phyloP scores from a whole-genome alignment of 1,140 invertebrate genomes.

The Pinna nobilis region DNA sequence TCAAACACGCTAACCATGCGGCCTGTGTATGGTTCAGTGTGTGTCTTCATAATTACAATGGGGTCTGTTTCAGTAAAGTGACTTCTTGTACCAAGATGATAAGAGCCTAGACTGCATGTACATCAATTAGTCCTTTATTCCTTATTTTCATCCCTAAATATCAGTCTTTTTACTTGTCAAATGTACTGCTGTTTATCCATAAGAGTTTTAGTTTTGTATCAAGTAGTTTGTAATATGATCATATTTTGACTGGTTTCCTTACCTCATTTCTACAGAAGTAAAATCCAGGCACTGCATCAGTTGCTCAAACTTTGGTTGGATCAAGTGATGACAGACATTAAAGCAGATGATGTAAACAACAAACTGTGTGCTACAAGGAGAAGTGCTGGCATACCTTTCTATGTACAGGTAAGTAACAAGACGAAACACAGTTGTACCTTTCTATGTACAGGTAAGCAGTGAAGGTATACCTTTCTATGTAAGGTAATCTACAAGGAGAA shows the following conservation, averaged over 20 bases:
- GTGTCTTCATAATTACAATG: too few relatives aligned
- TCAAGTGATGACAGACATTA: conserved; percentile 80
- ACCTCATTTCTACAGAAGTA: conserved; percentile 61
- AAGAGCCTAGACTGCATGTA: too few relatives aligned
- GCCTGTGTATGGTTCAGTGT: too few relatives aligned
- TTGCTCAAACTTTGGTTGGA: conserved; percentile 84
- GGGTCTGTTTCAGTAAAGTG: too few relatives aligned
- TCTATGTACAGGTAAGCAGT: conserved; percentile 90
- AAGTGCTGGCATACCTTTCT: conserved; percentile 93
- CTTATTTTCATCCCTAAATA: too few relatives aligned
- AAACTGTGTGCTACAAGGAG: conserved; percentile 88
- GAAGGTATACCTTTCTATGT: not conserved
- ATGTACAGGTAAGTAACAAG: conserved; percentile 90
- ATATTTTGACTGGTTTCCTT: too few relatives aligned
- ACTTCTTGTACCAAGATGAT: too few relatives aligned
- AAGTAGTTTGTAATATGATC: too few relatives aligned
- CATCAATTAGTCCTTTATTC: too few relatives aligned
- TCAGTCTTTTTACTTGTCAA: not conserved
- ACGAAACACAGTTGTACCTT: conserved; percentile 92
- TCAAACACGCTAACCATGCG: too few relatives aligned
- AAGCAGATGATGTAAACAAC: conserved; percentile 73
- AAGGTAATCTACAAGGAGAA: conserved; percentile 84
- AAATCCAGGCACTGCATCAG: conserved; percentile 77
- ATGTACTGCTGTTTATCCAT: too few relatives aligned
- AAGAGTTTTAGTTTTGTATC: too few relatives aligned